These are phyloP conservation scores for Diplolepis rosae DNA, from an alignment of 2,888 invertebrate species.

Conservation along the genomic window DNA sequence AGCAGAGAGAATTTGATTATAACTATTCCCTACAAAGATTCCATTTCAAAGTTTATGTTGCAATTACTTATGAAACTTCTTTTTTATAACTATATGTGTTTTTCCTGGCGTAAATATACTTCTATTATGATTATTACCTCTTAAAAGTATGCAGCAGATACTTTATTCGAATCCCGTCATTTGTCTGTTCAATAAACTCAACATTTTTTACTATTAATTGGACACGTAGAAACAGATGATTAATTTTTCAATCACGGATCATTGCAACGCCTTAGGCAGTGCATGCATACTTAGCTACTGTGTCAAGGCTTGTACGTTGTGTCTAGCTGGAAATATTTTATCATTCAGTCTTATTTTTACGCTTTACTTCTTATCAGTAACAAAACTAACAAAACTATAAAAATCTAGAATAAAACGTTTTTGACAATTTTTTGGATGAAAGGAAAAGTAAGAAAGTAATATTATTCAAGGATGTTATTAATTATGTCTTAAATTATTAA, in stretches of 20 bases:
- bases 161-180: not conserved
- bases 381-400: no score
- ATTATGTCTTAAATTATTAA: no score
- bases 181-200: not conserved
- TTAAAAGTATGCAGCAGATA: not conserved
- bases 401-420: no score
- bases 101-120: not conserved
- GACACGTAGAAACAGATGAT: conserved; percentile 6
- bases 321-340: conserved; percentile 13
- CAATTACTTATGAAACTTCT: not conserved
- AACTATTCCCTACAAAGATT: not conserved
- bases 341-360: conserved; percentile 13
- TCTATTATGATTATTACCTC: not conserved
- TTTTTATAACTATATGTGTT: not conserved
- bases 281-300: conserved; percentile 25
- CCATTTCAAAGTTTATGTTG: not conserved
- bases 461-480: no score
- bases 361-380: conserved; percentile 14
- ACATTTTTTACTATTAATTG: conserved; percentile 8
- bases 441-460: no score
- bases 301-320: conserved; percentile 9
- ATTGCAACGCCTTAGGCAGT: conserved; percentile 11
- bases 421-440: no score
- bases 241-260: conserved; percentile 25
- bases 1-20: conserved; percentile 19